Percentiles rank a stretch among this genome's conserved stretches.
phyloP scores from a whole-genome alignment of 2,888 invertebrate species.

The Rhagonycha lutea region DNA sequence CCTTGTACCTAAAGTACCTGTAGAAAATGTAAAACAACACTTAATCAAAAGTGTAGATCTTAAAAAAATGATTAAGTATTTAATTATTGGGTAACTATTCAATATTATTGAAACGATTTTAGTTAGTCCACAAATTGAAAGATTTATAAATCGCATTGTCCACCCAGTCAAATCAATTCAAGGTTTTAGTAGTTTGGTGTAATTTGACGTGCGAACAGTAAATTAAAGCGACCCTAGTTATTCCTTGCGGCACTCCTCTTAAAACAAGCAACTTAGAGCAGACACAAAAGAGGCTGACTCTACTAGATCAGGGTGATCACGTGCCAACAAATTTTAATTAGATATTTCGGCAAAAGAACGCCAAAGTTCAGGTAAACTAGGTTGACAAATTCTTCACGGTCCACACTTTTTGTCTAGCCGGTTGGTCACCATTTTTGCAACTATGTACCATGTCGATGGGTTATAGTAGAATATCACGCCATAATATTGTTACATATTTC shows the following conservation, averaged over 20 bases:
- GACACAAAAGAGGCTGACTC: background rate
- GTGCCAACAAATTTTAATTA: background rate
- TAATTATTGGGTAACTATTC: background rate
- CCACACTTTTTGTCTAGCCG: background rate
- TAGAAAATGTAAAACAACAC: background rate
- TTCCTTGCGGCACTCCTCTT: background rate
- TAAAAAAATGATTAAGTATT: background rate
- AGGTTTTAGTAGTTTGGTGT: background rate
- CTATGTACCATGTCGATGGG: background rate
- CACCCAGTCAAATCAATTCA: background rate
- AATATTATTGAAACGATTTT: background rate
- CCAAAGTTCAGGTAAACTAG: background rate
- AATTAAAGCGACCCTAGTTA: background rate
- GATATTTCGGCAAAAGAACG: background rate
- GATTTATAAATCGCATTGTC: background rate
- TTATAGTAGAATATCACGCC: background rate
- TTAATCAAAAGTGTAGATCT: background rate
- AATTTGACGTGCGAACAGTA: background rate
- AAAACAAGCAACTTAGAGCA: background rate
- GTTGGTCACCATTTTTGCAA: background rate
- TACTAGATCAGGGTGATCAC: background rate
- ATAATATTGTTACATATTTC: background rate
- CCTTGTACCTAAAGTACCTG: background rate
- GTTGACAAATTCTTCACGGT: background rate
- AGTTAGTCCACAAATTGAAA: background rate